Percentiles rank a stretch among this genome's conserved stretches.
phyloP scores from a whole-genome alignment of 1,140 invertebrate species.

The Zaprionus ghesquierei region DNA sequence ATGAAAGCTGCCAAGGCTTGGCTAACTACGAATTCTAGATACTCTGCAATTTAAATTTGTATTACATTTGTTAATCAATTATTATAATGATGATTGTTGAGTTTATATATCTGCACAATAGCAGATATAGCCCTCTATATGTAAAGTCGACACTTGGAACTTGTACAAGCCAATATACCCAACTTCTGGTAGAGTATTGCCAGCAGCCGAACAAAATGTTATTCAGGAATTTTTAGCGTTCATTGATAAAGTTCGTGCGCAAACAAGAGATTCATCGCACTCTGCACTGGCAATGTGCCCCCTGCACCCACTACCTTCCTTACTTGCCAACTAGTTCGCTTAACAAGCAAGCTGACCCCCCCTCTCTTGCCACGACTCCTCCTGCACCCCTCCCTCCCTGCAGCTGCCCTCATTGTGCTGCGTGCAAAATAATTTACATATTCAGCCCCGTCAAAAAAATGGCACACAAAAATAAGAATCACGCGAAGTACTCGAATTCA shows the following conservation, averaged over 20 bases:
- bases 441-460: slow-evolving; percentile 15
- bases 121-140: too few relatives aligned
- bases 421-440: slow-evolving; percentile 71
- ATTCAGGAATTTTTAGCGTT: slow-evolving; percentile 60
- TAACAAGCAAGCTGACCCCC: neutral
- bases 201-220: slow-evolving; percentile 36
- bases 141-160: too few relatives aligned
- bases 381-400: neutral
- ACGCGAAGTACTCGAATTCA: neutral
- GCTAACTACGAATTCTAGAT: neutral
- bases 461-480: neutral
- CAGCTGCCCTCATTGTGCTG: slow-evolving; percentile 19
- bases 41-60: neutral
- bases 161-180: neutral
- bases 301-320: neutral
- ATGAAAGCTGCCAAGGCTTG: neutral
- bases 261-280: slow-evolving; percentile 35
- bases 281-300: neutral
- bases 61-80: too few relatives aligned
- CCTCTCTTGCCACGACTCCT: too few relatives aligned
- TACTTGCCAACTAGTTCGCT: neutral
- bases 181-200: neutral
- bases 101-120: too few relatives aligned
- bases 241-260: slow-evolving; percentile 59
- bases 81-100: too few relatives aligned